Conservation (phyloP, 2,797 vertebrate genomes). For the Heliangelus exortis region DNA sequence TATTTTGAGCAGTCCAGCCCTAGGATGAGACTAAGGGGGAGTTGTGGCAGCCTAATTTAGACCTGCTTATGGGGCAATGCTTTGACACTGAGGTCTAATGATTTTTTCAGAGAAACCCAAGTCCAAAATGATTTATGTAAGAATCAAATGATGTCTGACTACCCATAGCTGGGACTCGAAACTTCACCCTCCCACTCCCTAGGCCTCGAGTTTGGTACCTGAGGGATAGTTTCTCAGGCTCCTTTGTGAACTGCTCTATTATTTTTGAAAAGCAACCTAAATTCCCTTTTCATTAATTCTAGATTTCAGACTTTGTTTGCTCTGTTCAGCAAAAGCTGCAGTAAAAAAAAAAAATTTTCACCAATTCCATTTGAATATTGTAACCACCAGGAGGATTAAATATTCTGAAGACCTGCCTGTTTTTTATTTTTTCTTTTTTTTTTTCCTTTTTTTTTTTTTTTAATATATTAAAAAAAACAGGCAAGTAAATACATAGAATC, state of each 20-base stretch:
- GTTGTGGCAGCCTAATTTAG: no score
- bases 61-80: not conserved
- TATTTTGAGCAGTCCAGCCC: not conserved
- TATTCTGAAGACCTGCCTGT: not conserved
- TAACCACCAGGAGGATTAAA: not conserved
- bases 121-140: not conserved
- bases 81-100: not conserved
- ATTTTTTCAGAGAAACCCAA: not conserved
- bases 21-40: not conserved
- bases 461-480: not conserved
- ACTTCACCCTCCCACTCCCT: not conserved
- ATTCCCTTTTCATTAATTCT: not conserved
- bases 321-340: not conserved
- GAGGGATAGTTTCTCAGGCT: not conserved
- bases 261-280: not conserved
- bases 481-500: not conserved
- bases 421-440: no score
- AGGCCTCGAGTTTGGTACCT: not conserved
- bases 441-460: no score
- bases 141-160: not conserved
- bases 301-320: not conserved
- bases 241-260: fast-evolving
- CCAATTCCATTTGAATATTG: not conserved
- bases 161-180: not conserved
- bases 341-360: not conserved